Evolutionary conservation across 2,888 invertebrate genomes (phyloP).

Genomic region (Geotrupes spiniger): DNA sequence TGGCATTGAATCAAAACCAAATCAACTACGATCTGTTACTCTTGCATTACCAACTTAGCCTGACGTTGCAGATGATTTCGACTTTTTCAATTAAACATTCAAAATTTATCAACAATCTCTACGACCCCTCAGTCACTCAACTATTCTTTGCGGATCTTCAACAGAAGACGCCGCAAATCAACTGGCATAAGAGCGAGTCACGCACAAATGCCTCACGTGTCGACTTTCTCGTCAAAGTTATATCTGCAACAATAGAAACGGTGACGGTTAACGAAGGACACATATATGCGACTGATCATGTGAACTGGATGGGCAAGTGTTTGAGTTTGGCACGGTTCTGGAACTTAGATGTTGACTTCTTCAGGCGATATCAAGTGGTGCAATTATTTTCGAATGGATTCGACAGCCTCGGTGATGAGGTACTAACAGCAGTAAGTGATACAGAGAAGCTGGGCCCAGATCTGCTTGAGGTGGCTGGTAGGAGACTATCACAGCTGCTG

Average conservation of each 20-base stretch:
- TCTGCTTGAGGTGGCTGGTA: constrained; percentile 77
- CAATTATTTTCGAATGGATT: constrained; percentile 63
- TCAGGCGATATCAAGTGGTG: constrained; percentile 72
- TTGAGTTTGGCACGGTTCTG: constrained; percentile 70
- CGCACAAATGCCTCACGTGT: constrained; percentile 65
- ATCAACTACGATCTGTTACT: constrained; percentile 74
- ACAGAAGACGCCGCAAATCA: constrained; percentile 54
- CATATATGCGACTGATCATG: constrained; percentile 53
- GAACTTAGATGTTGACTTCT: constrained; percentile 69
- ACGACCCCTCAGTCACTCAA: constrained; percentile 67
- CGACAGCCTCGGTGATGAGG: constrained; percentile 60
- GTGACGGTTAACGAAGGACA: constrained; percentile 61
- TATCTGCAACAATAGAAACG: constrained; percentile 71
- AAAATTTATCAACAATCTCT: constrained; percentile 72
- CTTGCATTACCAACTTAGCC: constrained; percentile 76
- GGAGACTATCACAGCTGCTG: constrained; percentile 68
- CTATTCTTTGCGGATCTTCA: constrained; percentile 55
- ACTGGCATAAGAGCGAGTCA: constrained; percentile 64
- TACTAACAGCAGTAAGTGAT: constrained; percentile 65
- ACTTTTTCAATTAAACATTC: constrained; percentile 71
- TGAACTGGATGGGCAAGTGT: constrained; percentile 71
- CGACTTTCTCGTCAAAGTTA: constrained; percentile 71
- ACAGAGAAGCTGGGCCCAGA: constrained; percentile 67
- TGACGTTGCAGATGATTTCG: constrained; percentile 75
- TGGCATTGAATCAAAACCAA: constrained; percentile 73